These are phyloP conservation scores for Bubo blakistoni DNA, from an alignment of 2,113 vertebrate genomes.

Conservation along the genomic window DNA sequence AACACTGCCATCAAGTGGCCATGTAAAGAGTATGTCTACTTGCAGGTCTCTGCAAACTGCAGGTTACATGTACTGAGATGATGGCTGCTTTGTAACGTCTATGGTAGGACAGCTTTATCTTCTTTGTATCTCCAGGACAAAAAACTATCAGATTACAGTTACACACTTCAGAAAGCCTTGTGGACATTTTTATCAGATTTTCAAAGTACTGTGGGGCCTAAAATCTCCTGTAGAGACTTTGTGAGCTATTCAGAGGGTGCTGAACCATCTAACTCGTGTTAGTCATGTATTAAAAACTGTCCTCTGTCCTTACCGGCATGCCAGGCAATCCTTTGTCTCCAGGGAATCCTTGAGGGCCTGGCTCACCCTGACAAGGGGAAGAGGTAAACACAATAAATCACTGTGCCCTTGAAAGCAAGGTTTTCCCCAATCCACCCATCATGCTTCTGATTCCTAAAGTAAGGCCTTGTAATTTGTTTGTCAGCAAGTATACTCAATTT, in stretches of 20 bases:
- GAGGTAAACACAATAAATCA: neutral
- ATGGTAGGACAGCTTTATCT: neutral
- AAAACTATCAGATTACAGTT: neutral
- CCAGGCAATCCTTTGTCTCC: constrained; percentile 77
- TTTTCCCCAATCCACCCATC: neutral
- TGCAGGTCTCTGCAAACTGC: neutral
- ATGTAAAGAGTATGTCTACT: neutral
- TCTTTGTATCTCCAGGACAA: neutral
- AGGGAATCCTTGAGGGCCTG: constrained; percentile 76
- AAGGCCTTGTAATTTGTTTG: neutral
- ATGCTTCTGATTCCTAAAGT: neutral
- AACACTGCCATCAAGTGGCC: constrained; percentile 30
- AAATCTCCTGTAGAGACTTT: neutral
- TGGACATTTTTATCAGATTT: neutral
- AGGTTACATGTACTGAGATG: neutral
- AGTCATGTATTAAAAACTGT: neutral
- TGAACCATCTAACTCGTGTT: neutral
- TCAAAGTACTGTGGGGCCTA: neutral
- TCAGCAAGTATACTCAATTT: neutral
- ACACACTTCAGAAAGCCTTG: neutral
- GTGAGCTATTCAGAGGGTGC: neutral
- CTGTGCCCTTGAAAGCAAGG: neutral
- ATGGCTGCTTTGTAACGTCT: neutral
- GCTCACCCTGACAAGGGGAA: constrained; percentile 77
- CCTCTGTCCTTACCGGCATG: constrained; percentile 71